phyloP scores from a whole-genome alignment of 2,797 vertebrate species.

The Sebastes nivosus region DNA sequence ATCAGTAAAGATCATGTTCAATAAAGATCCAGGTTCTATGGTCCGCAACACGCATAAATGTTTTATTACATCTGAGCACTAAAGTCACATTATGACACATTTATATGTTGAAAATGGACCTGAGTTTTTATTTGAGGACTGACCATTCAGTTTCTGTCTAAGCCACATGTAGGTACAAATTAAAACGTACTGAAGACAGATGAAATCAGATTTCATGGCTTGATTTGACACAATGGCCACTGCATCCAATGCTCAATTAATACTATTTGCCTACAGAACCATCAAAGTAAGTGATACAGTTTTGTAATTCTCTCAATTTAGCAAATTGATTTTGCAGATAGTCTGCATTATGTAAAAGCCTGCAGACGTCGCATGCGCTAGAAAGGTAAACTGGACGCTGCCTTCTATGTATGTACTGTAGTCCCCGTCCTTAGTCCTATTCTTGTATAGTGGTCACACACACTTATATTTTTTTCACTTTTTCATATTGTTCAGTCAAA shows the following conservation, averaged over 20 bases:
- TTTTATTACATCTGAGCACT: constrained; percentile 12
- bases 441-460: not conserved
- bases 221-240: not conserved
- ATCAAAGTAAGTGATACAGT: not conserved
- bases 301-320: not conserved
- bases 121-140: not conserved
- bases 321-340: not conserved
- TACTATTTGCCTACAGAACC: not conserved
- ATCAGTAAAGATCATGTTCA: constrained; percentile 26
- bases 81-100: constrained; percentile 11
- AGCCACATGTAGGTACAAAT: not conserved
- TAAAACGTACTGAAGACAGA: not conserved
- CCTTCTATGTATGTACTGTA: not conserved
- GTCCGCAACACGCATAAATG: constrained; percentile 2
- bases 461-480: not conserved
- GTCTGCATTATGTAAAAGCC: not conserved
- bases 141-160: not conserved
- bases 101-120: not conserved
- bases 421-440: rapidly evolving
- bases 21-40: constrained; percentile 50
- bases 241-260: not conserved
- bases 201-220: not conserved
- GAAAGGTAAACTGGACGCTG: not conserved
- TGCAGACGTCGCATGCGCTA: not conserved
- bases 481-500: not conserved